These are phyloP conservation scores for Clarias batrachus DNA, from an alignment of 2,113 vertebrate genomes.

Conservation along the genomic window DNA sequence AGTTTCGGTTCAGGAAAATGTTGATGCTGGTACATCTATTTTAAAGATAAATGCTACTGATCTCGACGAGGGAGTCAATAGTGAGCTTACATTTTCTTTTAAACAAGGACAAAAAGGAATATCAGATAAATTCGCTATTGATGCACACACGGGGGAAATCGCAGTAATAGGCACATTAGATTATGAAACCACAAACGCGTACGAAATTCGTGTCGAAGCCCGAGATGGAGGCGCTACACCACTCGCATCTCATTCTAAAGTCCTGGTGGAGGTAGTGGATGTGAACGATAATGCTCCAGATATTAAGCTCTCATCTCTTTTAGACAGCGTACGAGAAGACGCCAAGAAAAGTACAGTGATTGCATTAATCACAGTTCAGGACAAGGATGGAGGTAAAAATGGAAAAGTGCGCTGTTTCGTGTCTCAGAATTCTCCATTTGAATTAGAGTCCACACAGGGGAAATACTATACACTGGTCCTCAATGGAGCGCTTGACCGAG, in stretches of 20 bases:
- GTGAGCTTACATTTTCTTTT: conserved; percentile 46
- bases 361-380: conserved; percentile 47
- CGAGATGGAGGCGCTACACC: conserved; percentile 42
- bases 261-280: conserved; percentile 45
- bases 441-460: conserved; percentile 31
- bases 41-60: conserved; percentile 63
- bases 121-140: conserved; percentile 37
- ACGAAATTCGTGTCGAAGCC: conserved; percentile 47
- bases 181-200: conserved; percentile 43
- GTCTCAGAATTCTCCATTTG: conserved; percentile 31
- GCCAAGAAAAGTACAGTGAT: conserved; percentile 43
- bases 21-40: conserved; percentile 41
- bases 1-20: conserved; percentile 59
- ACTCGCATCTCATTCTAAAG: conserved; percentile 41
- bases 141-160: conserved; percentile 41
- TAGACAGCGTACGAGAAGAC: conserved; percentile 49
- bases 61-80: conserved; percentile 60
- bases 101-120: conserved; percentile 37
- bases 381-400: conserved; percentile 55
- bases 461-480: conserved; percentile 53
- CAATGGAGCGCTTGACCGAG: conserved; percentile 42
- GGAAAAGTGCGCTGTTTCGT: conserved; percentile 43
- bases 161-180: conserved; percentile 36
- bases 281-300: conserved; percentile 53
- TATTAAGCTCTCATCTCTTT: conserved; percentile 42